A percentile compares a stretch with the other conserved stretches of the same genome.
Evolutionary conservation across 2,113 vertebrate genomes (phyloP).

Genomic region (Myocastor coypus): DNA sequence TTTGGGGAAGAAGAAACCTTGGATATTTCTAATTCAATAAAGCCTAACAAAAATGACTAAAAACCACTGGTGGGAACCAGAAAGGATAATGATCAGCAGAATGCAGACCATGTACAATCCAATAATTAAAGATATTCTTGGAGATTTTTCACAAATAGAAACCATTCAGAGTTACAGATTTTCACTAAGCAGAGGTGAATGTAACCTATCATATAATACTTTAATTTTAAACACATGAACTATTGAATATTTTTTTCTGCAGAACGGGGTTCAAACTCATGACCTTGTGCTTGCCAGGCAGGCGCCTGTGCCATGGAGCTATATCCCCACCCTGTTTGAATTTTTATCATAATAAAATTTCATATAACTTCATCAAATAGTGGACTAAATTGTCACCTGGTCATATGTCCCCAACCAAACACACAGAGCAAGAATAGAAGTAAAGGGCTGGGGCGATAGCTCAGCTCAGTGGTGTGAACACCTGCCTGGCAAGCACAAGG

Average conservation of each 20-base stretch:
- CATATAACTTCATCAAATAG: not conserved
- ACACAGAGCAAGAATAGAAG: not conserved
- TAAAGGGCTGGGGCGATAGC: not conserved
- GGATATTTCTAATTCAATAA: not conserved
- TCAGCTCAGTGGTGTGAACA: no score
- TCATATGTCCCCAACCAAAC: not conserved
- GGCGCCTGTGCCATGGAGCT: no score
- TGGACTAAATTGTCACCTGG: not conserved
- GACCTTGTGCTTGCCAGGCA: no score
- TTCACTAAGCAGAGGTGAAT: not conserved
- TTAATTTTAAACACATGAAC: not conserved
- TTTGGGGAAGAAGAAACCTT: not conserved
- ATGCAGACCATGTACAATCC: not conserved
- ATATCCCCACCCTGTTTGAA: no score
- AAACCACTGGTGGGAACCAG: not conserved
- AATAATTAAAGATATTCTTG: not conserved
- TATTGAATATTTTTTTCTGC: constrained; percentile 36
- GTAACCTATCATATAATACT: constrained; percentile 4
- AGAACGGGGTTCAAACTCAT: no score
- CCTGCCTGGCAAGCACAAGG: no score
- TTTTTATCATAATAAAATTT: not conserved
- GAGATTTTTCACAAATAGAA: constrained; percentile 13
- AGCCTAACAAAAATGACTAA: not conserved
- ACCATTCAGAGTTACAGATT: not conserved
- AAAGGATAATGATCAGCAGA: not conserved